A percentile compares a stretch with the other conserved stretches of the same genome.
phyloP scores from a whole-genome alignment of 64 coral and sea anemone species.

The Astreopora myriophthalma region DNA sequence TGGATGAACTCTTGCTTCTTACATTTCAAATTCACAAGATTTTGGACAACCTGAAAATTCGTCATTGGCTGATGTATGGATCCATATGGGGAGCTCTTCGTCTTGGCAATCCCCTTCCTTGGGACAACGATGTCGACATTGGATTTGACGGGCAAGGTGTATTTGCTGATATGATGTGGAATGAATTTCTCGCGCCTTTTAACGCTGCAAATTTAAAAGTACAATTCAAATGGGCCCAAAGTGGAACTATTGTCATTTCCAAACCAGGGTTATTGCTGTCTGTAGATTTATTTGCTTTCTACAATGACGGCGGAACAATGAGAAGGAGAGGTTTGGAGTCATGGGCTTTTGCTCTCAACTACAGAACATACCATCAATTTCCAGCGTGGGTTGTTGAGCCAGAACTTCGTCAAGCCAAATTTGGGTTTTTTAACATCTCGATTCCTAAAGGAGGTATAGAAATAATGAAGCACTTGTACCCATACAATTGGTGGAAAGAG shows the following conservation, averaged over 20 bases:
- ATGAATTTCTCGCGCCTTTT: slow-evolving; percentile 42
- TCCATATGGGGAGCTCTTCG: slow-evolving; percentile 46
- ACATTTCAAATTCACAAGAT: slow-evolving; percentile 36
- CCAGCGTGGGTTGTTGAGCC: slow-evolving; percentile 60
- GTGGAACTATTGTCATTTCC: slow-evolving; percentile 51
- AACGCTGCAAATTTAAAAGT: slow-evolving; percentile 24
- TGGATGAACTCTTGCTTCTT: background rate
- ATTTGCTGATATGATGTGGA: slow-evolving; percentile 6
- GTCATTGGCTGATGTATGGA: slow-evolving; percentile 62
- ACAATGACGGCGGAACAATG: slow-evolving; percentile 50
- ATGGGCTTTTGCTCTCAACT: slow-evolving; percentile 53
- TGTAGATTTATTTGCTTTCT: slow-evolving; percentile 69
- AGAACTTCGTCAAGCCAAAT: slow-evolving; percentile 48
- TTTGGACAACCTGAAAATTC: slow-evolving; percentile 5
- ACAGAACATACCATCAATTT: slow-evolving; percentile 58
- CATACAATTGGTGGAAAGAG: slow-evolving; percentile 67
- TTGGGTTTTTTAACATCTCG: slow-evolving; percentile 79
- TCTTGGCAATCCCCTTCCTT: slow-evolving; percentile 43
- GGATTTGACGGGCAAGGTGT: slow-evolving; percentile 49
- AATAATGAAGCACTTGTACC: slow-evolving; percentile 56
- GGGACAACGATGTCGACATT: slow-evolving; percentile 77
- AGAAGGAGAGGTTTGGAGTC: slow-evolving; percentile 51
- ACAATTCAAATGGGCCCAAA: slow-evolving; percentile 59
- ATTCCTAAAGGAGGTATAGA: slow-evolving; percentile 65
- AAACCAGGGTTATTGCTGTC: slow-evolving; percentile 10